Evolutionary conservation across 2,797 vertebrate genomes (phyloP).

Genomic region (Parauchenoglanis punctatus): DNA sequence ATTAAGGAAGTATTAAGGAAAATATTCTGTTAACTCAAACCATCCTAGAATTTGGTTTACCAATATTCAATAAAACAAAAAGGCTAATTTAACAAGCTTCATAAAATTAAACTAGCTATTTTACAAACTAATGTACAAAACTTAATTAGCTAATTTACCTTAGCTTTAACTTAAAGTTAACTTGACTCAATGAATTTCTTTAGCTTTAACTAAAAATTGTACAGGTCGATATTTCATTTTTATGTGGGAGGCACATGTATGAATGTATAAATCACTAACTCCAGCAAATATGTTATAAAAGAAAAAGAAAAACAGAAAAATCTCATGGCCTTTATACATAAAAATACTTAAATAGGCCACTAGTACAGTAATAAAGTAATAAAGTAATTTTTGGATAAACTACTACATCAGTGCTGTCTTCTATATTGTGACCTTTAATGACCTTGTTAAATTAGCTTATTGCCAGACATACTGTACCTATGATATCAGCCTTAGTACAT

Average conservation of each 20-base stretch:
- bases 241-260: not conserved
- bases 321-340: not conserved
- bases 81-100: not conserved
- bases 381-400: not conserved
- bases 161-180: not conserved
- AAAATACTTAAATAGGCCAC: too few relatives aligned
- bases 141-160: not conserved
- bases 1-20: not conserved
- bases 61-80: not conserved
- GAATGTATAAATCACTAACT: not conserved
- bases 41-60: not conserved
- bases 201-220: not conserved
- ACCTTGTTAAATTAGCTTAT: not conserved
- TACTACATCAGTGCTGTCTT: not conserved
- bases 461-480: slow-evolving; percentile 8
- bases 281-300: not conserved
- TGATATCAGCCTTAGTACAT: not conserved
- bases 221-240: not conserved
- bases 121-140: not conserved
- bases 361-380: not conserved
- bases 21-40: not conserved
- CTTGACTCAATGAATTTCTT: not conserved
- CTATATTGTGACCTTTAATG: not conserved
- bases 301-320: not conserved
- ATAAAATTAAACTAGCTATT: not conserved